Evolutionary conservation across 1,140 invertebrate genomes (phyloP).

Genomic region (Megalonaias nervosa): DNA sequence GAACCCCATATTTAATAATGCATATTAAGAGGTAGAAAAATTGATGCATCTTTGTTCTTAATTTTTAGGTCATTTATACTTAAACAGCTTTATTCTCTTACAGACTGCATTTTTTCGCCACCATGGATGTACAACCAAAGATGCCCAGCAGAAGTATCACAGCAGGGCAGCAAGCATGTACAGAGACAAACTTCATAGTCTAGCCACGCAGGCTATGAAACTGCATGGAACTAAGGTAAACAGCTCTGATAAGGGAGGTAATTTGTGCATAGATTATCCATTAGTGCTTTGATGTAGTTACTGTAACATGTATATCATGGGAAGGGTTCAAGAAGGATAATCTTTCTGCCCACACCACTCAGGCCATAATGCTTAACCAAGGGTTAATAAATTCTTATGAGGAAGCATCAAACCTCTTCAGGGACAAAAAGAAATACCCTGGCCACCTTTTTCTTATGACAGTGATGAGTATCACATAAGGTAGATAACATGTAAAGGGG

Average conservation of each 20-base stretch:
- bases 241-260: background rate
- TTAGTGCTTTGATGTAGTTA: background rate
- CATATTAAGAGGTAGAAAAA: too few species aligned
- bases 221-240: constrained; percentile 89
- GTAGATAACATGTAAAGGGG: too few species aligned
- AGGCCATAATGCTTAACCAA: too few species aligned
- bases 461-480: too few species aligned
- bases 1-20: too few species aligned
- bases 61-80: background rate
- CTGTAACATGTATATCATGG: background rate
- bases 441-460: too few species aligned
- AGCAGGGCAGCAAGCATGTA: constrained; percentile 96
- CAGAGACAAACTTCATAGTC: constrained; percentile 74
- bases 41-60: too few species aligned
- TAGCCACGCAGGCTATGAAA: constrained; percentile 90
- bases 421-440: too few species aligned
- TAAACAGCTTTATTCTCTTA: constrained; percentile 58
- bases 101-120: constrained; percentile 94
- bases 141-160: constrained; percentile 98
- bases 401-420: too few species aligned
- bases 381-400: too few species aligned
- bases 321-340: background rate
- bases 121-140: constrained; percentile 91
- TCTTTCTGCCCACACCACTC: too few species aligned
- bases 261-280: background rate